Conservation (phyloP, 1,140 invertebrate species). For the Hyposmocoma kahamanoa region DNA sequence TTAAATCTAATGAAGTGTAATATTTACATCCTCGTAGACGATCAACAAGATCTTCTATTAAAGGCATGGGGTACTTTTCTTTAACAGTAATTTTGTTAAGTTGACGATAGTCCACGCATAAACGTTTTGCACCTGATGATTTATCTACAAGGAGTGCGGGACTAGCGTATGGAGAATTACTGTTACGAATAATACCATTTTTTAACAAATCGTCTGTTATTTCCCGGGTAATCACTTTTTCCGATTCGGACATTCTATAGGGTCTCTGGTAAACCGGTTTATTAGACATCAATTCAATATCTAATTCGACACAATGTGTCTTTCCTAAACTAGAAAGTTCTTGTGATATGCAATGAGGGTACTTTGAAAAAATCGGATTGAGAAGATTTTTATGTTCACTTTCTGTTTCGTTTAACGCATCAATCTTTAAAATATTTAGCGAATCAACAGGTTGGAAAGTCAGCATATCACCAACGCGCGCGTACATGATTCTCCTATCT, state of each 20-base stretch:
- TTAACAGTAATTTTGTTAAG: not conserved
- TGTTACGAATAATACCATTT: conserved; percentile 19
- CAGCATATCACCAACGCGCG: conserved; percentile 5
- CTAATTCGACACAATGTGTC: conserved; percentile 11
- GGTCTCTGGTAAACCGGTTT: conserved; percentile 17
- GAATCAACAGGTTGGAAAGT: conserved; percentile 5
- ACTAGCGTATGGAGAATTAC: conserved; percentile 25
- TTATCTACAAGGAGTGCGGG: not conserved
- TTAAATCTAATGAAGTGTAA: not conserved
- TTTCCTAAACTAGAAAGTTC: conserved; percentile 8
- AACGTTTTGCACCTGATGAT: not conserved
- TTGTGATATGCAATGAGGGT: conserved; percentile 6
- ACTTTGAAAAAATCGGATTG: conserved; percentile 8
- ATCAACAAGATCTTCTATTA: not conserved
- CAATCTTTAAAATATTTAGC: not conserved
- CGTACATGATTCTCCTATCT: conserved; percentile 8
- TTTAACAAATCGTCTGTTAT: conserved; percentile 13
- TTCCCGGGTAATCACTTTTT: conserved; percentile 10
- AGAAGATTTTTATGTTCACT: not conserved
- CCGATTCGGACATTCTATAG: conserved; percentile 13
- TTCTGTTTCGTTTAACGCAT: not conserved
- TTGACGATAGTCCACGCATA: not conserved
- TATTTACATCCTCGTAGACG: not conserved
- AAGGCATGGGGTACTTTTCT: not conserved
- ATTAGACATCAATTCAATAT: conserved; percentile 18